Evolutionary conservation across 1,140 invertebrate genomes (phyloP), one percentile per base, ranked within the genome.

Genomic region (Lasaia peninsularis): DNA sequence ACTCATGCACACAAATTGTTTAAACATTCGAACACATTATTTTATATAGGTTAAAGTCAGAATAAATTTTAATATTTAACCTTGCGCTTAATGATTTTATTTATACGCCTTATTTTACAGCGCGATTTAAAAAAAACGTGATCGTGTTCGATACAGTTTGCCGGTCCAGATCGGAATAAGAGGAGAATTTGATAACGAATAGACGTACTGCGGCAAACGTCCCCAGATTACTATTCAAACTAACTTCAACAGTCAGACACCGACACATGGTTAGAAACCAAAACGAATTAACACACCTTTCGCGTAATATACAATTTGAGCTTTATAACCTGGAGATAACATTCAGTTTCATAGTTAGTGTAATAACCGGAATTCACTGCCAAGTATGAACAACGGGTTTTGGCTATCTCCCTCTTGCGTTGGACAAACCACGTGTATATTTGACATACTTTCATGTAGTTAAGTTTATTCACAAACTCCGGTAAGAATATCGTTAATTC

Each of bases 351-450:
- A 40, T 11, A 28, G 53, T 35, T 14, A 34, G 33, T 2, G n/a
- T 11, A 7, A 53, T 7, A 28, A 50, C 65, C 56, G 65, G 62
- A 79, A 78, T 82, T 85, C 80, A 81, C 70, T 83, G 81, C 81
- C 80, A 88, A 88, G 80, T 81, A 85, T 81, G 78, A 72, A 76
- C 69, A 82, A 83, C 80, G 78, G 73, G 75, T 83, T 88, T 78
- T 71, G 57, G 60, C 60, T 69, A 60, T 76, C 65, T 76, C 79
- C 76, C 64, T 80, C 75, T 69, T 66, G 57, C 65, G 52, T 67
- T 54, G 52, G 51, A 52, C 59, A 37, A 62, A 86, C 71, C 79
- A 84, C 79, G 75, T 83, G 80, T 73, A 64, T 28, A 40, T 66
- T 66, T 77, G 69, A 68, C 73, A 75, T 67, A 80, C 53, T 73